Percentiles rank a stretch among this genome's conserved stretches.
Evolutionary conservation across 2,888 invertebrate species (phyloP).

Genomic region (Mimumesa dahlbomi): DNA sequence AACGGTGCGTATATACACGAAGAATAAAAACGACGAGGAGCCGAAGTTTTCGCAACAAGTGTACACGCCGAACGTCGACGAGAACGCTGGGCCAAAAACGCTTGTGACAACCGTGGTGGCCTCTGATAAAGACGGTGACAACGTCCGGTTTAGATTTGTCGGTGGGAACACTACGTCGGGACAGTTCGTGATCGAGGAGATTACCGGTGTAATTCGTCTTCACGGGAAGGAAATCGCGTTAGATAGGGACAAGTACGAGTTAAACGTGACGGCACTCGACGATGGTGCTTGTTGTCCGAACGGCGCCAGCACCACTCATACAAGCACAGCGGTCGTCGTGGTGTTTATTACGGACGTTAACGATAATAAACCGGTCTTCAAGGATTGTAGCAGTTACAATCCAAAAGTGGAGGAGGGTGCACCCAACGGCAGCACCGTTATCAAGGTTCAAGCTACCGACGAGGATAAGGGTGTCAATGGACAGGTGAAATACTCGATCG

Average conservation of each 20-base stretch:
- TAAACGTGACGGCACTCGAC: slow-evolving; percentile 98
- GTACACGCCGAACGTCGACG: slow-evolving; percentile 97
- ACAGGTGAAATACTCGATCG: slow-evolving; percentile 98
- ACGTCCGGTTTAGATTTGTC: slow-evolving; percentile 95
- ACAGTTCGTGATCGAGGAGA: slow-evolving; percentile 97
- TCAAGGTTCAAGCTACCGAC: slow-evolving; percentile 96
- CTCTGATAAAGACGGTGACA: slow-evolving; percentile 98
- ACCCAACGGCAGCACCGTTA: slow-evolving; percentile 95
- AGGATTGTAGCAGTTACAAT: slow-evolving; percentile 95
- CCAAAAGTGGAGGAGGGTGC: slow-evolving; percentile 97
- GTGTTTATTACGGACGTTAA: slow-evolving; percentile 98
- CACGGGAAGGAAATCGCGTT: slow-evolving; percentile 93
- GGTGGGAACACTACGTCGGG: slow-evolving; percentile 94
- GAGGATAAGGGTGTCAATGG: slow-evolving; percentile 98
- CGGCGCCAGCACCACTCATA: slow-evolving; percentile 92
- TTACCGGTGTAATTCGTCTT: slow-evolving; percentile 95
- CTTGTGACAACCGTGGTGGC: slow-evolving; percentile 98
- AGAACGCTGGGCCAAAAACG: slow-evolving; percentile 97
- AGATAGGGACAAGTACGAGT: slow-evolving; percentile 95
- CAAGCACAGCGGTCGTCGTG: slow-evolving; percentile 96
- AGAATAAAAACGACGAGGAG: slow-evolving; percentile 98
- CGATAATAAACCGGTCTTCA: slow-evolving; percentile 97
- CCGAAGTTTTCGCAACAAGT: slow-evolving; percentile 98
- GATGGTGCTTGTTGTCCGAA: slow-evolving; percentile 98
- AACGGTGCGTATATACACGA: slow-evolving; percentile 97